Evolutionary conservation across 2,888 invertebrate genomes (phyloP).

Genomic region (Saturnia japonica): DNA sequence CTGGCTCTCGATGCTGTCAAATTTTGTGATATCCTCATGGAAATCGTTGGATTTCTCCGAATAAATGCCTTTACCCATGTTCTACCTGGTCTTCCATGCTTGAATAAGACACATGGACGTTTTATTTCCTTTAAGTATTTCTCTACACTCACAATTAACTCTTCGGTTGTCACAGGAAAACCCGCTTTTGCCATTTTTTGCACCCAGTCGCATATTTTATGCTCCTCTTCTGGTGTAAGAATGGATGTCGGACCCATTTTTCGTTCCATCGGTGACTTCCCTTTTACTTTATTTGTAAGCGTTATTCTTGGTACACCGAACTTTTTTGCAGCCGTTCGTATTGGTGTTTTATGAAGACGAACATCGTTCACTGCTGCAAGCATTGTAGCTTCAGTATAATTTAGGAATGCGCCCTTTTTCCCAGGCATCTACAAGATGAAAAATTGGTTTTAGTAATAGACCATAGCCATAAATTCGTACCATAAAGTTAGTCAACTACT

Average conservation of each 20-base stretch:
- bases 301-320: conserved; percentile 36
- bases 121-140: conserved; percentile 28
- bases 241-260: conserved; percentile 34
- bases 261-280: conserved; percentile 35
- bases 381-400: conserved; percentile 34
- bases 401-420: conserved; percentile 26
- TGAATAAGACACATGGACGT: conserved; percentile 26
- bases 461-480: conserved; percentile 15
- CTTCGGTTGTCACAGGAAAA: conserved; percentile 30
- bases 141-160: conserved; percentile 30
- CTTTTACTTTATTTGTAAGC: conserved; percentile 35
- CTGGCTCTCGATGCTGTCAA: conserved; percentile 32
- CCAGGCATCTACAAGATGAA: conserved; percentile 30
- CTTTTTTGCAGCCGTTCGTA: conserved; percentile 35
- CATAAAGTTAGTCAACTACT: conserved; percentile 26
- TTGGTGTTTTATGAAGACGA: conserved; percentile 34
- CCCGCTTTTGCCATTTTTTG: conserved; percentile 27
- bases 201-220: conserved; percentile 30
- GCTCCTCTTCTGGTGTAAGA: conserved; percentile 32
- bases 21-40: conserved; percentile 35
- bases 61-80: conserved; percentile 31
- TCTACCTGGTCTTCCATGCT: conserved; percentile 29
- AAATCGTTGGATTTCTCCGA: conserved; percentile 32
- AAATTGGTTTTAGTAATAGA: conserved; percentile 29
- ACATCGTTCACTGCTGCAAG: conserved; percentile 33